Conservation (phyloP, 1,140 invertebrate species). For the Heliconius hermathena region DNA sequence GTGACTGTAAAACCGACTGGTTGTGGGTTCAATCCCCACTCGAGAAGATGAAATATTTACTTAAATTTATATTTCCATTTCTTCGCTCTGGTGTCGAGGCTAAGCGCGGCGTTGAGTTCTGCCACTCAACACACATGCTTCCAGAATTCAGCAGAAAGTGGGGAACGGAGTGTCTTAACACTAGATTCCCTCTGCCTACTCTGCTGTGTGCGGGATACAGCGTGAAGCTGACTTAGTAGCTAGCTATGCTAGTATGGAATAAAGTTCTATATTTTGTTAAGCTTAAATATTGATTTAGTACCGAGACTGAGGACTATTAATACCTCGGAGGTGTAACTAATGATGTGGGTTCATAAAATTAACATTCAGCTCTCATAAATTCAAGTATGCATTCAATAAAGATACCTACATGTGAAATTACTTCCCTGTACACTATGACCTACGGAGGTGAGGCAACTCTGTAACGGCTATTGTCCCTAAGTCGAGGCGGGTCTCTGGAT, state of each 20-base stretch:
- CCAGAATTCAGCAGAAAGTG: too few relatives aligned
- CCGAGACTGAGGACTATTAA: not conserved
- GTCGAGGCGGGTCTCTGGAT: not conserved
- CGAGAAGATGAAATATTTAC: too few relatives aligned
- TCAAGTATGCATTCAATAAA: constrained; percentile 31
- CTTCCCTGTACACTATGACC: constrained; percentile 37
- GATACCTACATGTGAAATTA: constrained; percentile 30
- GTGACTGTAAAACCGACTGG: too few relatives aligned
- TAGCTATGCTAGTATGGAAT: not conserved
- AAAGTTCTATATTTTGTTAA: not conserved
- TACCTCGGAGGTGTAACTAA: not conserved
- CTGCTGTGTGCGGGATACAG: not conserved
- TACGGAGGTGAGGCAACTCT: constrained; percentile 17
- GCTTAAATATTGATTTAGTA: not conserved
- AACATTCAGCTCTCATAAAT: constrained; percentile 20
- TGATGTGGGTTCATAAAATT: not conserved
- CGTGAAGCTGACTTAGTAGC: not conserved
- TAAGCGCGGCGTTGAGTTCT: too few relatives aligned
- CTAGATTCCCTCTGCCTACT: too few relatives aligned
- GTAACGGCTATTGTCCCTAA: constrained; percentile 30
- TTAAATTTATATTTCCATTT: too few relatives aligned
- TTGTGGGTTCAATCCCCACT: too few relatives aligned
- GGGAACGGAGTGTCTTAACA: too few relatives aligned
- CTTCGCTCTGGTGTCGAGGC: too few relatives aligned
- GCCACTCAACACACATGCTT: too few relatives aligned